phyloP scores from a whole-genome alignment of 2,113 vertebrate genomes.

The Alouatta palliata region DNA sequence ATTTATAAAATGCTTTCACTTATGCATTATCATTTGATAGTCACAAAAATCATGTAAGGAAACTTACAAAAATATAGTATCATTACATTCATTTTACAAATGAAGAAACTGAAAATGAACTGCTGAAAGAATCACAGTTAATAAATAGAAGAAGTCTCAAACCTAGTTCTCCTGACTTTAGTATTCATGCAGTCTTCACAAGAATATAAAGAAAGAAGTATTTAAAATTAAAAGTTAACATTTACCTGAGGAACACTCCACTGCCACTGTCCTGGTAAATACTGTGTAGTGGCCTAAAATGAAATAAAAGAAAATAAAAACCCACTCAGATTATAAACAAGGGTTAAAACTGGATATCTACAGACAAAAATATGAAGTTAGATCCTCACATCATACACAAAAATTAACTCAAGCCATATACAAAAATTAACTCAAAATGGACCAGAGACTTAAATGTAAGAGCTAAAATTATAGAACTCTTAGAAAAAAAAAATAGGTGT shows the following conservation, averaged over 20 bases:
- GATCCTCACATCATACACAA: not conserved
- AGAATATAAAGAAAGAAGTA: not conserved
- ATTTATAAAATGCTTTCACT: constrained; percentile 41
- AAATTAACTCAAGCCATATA: not conserved
- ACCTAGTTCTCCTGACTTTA: constrained; percentile 20
- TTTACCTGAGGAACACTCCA: constrained; percentile 87
- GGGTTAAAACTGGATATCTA: not conserved
- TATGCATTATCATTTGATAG: constrained; percentile 19
- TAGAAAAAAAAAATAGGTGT: not conserved
- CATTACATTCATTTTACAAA: constrained; percentile 34
- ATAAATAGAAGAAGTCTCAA: constrained; percentile 5
- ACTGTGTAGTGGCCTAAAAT: constrained; percentile 84
- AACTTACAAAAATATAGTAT: constrained; percentile 6
- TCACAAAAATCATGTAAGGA: constrained; percentile 44
- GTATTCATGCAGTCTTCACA: constrained; percentile 1
- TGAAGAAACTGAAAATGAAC: constrained; percentile 36
- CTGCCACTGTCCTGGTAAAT: constrained; percentile 85
- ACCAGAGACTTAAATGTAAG: not conserved
- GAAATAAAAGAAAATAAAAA: constrained; percentile 19
- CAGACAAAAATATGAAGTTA: not conserved
- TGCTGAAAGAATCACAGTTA: constrained; percentile 25
- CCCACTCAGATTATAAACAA: not conserved
- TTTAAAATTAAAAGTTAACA: constrained; percentile 1
- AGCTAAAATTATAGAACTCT: constrained; percentile 5
- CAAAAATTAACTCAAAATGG: constrained; percentile 39